Base-by-base conservation (phyloP, 2,113 vertebrate genomes). In the Thunnus thynnus region DNA sequence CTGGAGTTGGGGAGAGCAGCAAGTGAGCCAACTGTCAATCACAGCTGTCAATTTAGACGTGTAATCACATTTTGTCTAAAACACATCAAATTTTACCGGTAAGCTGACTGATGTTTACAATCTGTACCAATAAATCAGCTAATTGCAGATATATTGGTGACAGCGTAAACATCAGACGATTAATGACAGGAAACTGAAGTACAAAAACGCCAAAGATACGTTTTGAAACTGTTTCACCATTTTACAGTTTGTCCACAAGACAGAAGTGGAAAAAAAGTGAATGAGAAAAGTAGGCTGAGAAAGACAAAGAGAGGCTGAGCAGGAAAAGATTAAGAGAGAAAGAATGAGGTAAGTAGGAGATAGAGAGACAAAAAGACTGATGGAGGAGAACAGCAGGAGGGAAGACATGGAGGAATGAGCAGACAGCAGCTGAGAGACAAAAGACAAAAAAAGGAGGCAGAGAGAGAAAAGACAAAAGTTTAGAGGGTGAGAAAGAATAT, bases 371-470 rank as follows among this genome's bases (percentile, higher is more conserved):
- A 48, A 74, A 46, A 74, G 79, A 62, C 16, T 48, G 57, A 78
- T 74, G 71, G 63, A 78, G 47, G 12, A 60, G 64, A 32, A 0
- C 71, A 80, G 81, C 78, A 70, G 71, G 78, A 85, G 75, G 66
- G 65, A 72, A 4, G 78, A 73, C 8, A 13, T 10, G 69, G 48
- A 80, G 56, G 80, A 81, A 50, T 2, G 50, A 69, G 77, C 18
- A 17, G 30, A 66, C 48, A 60, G 68, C 63, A 58, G 76, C 44
- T 41, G 62, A 71, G 56, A 61, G 65, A 41, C 54, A 76, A 17
- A 17, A 56, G 46, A 72, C 16, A 62, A 72, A 54, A 41, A 72
- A 56, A 22, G 22, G 22, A 22, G 22, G 22, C 22, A 22, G 22
- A 22, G 22, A 22, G 22, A 22, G 22, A 41, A 32, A 25, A 61